Base-by-base conservation (phyloP, 1,140 invertebrate species). In the Ectropis grisescens region DNA sequence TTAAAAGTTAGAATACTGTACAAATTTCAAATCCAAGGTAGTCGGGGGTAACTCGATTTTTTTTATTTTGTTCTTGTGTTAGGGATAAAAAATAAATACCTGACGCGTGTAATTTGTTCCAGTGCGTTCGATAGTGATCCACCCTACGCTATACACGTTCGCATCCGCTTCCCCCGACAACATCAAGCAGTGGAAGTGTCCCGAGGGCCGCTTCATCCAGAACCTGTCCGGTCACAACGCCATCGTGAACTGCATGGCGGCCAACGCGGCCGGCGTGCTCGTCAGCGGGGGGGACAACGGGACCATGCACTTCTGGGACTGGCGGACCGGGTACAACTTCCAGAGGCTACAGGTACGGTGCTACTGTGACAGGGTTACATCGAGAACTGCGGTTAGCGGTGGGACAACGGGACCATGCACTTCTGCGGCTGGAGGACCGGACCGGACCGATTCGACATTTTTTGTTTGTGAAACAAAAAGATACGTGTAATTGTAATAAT, bases 261-360 rank as follows among this genome's bases (percentile, higher is more conserved):
- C 96, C 0, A 99, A 99, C 83, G 84, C 88, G 2, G 96, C 98
- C 56, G 95, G 96, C 0, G 97, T 99, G 13, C 81, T 99, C 2
- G 97, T 99, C 2, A 99, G 97, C 14, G 98, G 97, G 29, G 98
- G 95, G 33, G 98, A 99, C 70, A 99, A 99, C 82, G 98, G 98
- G n/a, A 97, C 96, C 5, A 88, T 99, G 84, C 90, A 94, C 70
- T 94, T 97, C 55, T 99, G 97, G 98, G 98, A 99, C 80, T 99
- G 98, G 97, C 88, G 93, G 56, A 98, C 97, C 9, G 98, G 97
- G 13, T 91, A 99, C 59, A 99, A 99, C 83, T 99, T 99, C 78
- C 97, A 99, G 83, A 86, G 94, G 50, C 70, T 94, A 33, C 86
- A 89, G 74, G 86, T 88, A 36, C 47, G 3, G 16, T 19, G 16